Conservation (phyloP, 2,797 vertebrate genomes). For the Platyrinchus mystaceus region DNA sequence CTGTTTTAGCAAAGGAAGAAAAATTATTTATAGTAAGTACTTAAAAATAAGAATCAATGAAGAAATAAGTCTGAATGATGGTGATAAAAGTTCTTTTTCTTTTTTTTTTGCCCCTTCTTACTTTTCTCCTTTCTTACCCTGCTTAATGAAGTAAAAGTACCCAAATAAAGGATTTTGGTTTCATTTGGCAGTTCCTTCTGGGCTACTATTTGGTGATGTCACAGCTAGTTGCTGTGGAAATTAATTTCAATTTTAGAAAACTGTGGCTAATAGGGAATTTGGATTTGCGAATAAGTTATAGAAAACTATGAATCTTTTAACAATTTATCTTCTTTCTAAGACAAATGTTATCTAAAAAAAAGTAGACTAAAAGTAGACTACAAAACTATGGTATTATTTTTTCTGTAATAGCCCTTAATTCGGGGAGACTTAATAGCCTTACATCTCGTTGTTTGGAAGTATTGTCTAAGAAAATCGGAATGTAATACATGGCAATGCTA, state of each 20-base stretch:
- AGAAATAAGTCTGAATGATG: not conserved
- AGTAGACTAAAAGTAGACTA: not conserved
- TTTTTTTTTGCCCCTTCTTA: not conserved
- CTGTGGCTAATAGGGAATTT: not conserved
- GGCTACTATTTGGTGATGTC: not conserved
- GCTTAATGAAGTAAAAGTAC: not conserved
- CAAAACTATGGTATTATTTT: not conserved
- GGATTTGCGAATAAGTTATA: not conserved
- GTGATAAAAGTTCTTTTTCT: not conserved
- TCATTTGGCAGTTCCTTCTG: not conserved
- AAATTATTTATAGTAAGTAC: not conserved
- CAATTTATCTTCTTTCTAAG: not conserved
- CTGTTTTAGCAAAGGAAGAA: not conserved
- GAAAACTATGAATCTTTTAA: not conserved
- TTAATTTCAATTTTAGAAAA: not conserved
- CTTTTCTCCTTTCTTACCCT: not conserved
- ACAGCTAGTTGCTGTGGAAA: not conserved
- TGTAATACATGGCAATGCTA: not conserved
- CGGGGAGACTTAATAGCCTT: not conserved
- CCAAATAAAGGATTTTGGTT: not conserved
- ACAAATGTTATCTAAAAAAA: not conserved
- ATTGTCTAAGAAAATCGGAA: not conserved
- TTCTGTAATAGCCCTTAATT: not conserved
- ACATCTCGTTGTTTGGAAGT: not conserved
- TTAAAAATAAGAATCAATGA: not conserved